Conservation (phyloP, 2,888 invertebrate genomes). For the Mimumesa dahlbomi region DNA sequence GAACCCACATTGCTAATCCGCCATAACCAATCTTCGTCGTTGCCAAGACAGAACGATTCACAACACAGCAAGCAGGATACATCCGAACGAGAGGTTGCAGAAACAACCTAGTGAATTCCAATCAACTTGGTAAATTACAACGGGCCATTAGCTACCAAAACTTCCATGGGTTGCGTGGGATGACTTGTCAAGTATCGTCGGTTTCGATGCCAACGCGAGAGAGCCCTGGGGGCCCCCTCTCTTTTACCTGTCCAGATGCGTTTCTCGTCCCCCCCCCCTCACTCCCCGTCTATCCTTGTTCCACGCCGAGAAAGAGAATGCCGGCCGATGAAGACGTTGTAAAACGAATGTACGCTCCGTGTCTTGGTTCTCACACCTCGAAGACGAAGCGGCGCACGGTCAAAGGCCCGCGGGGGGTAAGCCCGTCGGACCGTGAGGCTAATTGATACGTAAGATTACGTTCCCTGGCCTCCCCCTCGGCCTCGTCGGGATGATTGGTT, state of each 20-base stretch:
- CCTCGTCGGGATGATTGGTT: slow-evolving; percentile 74
- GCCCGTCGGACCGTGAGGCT: slow-evolving; percentile 78
- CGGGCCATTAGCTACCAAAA: slow-evolving; percentile 55
- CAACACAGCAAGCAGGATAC: background rate
- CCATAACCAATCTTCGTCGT: background rate
- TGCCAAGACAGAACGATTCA: background rate
- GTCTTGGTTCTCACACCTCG: slow-evolving; percentile 79
- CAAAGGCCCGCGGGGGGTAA: slow-evolving; percentile 81
- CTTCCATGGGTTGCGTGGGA: slow-evolving; percentile 51
- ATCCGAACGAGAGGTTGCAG: background rate
- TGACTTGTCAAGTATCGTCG: slow-evolving; percentile 56
- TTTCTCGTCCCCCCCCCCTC: slow-evolving; percentile 18
- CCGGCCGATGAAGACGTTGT: slow-evolving; percentile 76
- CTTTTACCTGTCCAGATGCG: slow-evolving; percentile 59
- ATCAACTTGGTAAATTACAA: slow-evolving; percentile 57
- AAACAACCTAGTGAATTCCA: no score
- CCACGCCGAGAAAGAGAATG: slow-evolving; percentile 19
- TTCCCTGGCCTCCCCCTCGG: slow-evolving; percentile 65
- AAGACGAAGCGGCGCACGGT: slow-evolving; percentile 77
- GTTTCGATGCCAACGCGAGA: slow-evolving; percentile 43
- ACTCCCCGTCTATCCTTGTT: slow-evolving; percentile 9
- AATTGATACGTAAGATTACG: slow-evolving; percentile 81
- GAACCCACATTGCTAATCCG: background rate
- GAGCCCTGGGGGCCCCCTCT: slow-evolving; percentile 29
- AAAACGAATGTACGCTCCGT: slow-evolving; percentile 73